Percentiles rank a stretch among this genome's conserved stretches.
phyloP scores from a whole-genome alignment of 2,113 vertebrate species.

The Halcyon senegalensis region DNA sequence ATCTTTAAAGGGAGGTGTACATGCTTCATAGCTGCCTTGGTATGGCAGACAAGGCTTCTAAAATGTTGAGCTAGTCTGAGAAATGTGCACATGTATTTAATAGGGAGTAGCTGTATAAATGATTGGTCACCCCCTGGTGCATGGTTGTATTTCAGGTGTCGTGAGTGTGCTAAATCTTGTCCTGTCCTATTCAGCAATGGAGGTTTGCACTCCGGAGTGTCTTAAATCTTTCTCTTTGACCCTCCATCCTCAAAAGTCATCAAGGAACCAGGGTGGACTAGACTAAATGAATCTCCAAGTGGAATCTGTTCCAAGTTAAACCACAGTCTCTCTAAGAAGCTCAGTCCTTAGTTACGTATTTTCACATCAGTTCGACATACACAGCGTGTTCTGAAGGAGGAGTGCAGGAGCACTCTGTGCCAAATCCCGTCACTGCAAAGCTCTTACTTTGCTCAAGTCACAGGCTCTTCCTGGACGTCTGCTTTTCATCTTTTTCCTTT shows the following conservation, averaged over 20 bases:
- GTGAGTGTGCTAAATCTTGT: slow-evolving; percentile 60
- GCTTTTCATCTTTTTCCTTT: background rate
- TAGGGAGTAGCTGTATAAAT: slow-evolving; percentile 58
- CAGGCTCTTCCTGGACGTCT: background rate
- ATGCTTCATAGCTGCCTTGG: background rate
- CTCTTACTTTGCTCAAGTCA: background rate
- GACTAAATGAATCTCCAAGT: background rate
- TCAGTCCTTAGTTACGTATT: background rate
- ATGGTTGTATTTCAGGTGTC: slow-evolving; percentile 54
- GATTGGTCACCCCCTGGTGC: slow-evolving; percentile 56
- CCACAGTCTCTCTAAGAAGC: background rate
- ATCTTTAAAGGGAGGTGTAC: slow-evolving; percentile 40
- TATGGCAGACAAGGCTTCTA: slow-evolving; percentile 34
- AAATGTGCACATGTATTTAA: slow-evolving; percentile 63
- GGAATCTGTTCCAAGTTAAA: background rate
- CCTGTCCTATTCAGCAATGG: background rate
- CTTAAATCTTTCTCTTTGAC: slow-evolving; percentile 30
- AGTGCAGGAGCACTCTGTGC: background rate
- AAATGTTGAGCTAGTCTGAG: slow-evolving; percentile 32
- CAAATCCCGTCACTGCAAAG: background rate
- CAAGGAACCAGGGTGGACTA: background rate
- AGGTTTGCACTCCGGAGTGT: slow-evolving; percentile 6
- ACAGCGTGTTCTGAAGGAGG: background rate
- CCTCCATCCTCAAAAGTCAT: background rate
- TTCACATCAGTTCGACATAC: background rate